These are phyloP conservation scores for Neuroscelio doddi DNA, from an alignment of 2,888 invertebrate species.

Conservation along the genomic window DNA sequence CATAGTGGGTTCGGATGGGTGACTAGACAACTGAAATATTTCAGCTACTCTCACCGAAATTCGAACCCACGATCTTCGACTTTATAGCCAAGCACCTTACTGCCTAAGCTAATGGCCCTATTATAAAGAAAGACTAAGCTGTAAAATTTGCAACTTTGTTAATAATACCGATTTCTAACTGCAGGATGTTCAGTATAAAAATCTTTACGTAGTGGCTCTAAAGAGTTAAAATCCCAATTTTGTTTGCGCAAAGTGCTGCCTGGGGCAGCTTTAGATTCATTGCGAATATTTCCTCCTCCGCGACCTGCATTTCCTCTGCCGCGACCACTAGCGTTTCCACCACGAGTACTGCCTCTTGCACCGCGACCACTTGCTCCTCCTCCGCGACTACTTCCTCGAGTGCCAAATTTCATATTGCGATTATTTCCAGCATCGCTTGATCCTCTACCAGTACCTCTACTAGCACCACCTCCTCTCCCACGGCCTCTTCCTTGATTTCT, in stretches of 20 bases:
- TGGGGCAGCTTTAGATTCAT: constrained; percentile 57
- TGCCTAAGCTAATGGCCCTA: too few species aligned
- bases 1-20: too few species aligned
- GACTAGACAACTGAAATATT: too few species aligned
- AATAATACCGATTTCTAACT: constrained; percentile 73
- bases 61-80: too few species aligned
- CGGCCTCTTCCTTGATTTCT: constrained; percentile 60
- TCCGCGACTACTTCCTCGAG: constrained; percentile 49
- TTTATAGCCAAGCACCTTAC: too few species aligned
- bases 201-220: constrained; percentile 84
- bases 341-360: constrained; percentile 12
- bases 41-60: too few species aligned
- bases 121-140: too few species aligned
- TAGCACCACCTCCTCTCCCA: background rate
- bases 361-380: constrained; percentile 58
- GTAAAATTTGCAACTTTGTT: constrained; percentile 1
- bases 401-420: constrained; percentile 53
- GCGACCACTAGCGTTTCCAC: constrained; percentile 58
- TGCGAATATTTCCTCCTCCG: constrained; percentile 17
- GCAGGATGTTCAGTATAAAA: constrained; percentile 84
- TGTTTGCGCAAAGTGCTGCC: constrained; percentile 74
- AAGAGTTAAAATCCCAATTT: constrained; percentile 74
- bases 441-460: constrained; percentile 13
- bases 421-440: constrained; percentile 61
- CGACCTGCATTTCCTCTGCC: constrained; percentile 53